Conservation (phyloP, 2,888 invertebrate species). For the Hipparchia sbordonii region DNA sequence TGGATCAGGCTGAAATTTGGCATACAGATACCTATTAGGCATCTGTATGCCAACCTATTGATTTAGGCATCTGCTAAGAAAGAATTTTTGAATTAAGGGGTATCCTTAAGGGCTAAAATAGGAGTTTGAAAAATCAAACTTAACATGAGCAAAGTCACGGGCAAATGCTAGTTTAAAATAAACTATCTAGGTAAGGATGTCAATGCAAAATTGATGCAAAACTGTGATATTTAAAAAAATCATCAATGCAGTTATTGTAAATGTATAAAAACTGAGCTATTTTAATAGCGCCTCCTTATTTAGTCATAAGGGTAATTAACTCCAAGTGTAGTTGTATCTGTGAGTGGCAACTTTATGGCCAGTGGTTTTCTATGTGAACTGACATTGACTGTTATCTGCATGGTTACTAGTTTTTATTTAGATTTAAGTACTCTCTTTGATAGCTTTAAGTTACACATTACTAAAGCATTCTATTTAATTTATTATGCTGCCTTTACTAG, state of each 20-base stretch:
- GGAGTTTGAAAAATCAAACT: too few relatives aligned
- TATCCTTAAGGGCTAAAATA: too few relatives aligned
- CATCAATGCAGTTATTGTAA: background rate
- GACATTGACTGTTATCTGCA: conserved; percentile 5
- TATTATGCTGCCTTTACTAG: background rate
- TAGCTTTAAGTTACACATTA: too few relatives aligned
- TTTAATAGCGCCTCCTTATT: conserved; percentile 12
- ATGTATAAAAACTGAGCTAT: conserved; percentile 3
- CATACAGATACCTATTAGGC: too few relatives aligned
- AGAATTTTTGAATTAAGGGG: too few relatives aligned
- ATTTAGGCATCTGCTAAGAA: too few relatives aligned
- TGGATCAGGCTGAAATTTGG: too few relatives aligned
- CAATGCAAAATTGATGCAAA: background rate
- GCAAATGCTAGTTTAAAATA: too few relatives aligned
- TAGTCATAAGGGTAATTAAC: conserved; percentile 6
- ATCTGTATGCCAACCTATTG: too few relatives aligned
- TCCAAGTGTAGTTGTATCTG: conserved; percentile 4
- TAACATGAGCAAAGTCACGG: too few relatives aligned
- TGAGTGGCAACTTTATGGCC: conserved; percentile 7
- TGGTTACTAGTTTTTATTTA: background rate
- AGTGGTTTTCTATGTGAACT: background rate
- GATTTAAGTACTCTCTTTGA: too few relatives aligned
- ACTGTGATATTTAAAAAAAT: background rate
- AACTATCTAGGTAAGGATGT: background rate
- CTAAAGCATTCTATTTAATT: background rate